Evolutionary conservation across 2,888 invertebrate species (phyloP), one percentile per base, ranked within the genome.

Genomic region (Acanthosepion pharaonis): DNA sequence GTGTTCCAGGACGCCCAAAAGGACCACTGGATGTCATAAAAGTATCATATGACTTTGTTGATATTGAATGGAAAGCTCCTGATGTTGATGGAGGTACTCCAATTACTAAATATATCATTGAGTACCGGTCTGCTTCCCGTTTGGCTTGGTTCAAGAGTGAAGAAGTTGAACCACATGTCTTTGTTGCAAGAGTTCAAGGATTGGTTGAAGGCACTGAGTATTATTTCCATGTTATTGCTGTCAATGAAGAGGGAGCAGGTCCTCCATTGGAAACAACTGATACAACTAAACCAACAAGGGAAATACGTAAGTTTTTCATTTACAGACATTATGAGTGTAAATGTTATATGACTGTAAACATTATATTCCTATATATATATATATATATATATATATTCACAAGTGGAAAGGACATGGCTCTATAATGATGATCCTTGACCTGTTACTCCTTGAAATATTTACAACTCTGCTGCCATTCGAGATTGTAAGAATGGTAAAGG

Each of bases 1-100:
- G 99, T 97, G 98, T 99, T 96, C 99, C 99, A 93, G 98, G 98
- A 92, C 98, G 98, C 97, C 99, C 99, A 78, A 98, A 98, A 97
- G 99, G 99, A 97, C 97, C 97, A 94, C 98, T 99, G 94, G 98
- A 98, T 95, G 98, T 99, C 33, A 98, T 98, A 64, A 98, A 99
- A 96, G 98, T 98, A 91, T 99, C 99, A 51, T 99, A 98, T 96
- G 98, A 98, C 97, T 98, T 99, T 96, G 99, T 94, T 25, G 78
- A 92, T 53, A 64, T 96, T 53, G 94, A 95, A 78, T 96, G 96
- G 96, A 94, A 94, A 28, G 94, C 96, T 15, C 97, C 97, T 15
- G 95, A 94, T 28, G 94, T 94, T 48, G 96, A 97, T 94, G 97
- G 97, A n/a, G 97, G 97, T 42, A 92, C 95, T 49, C 96, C 96